Evolutionary conservation across 2,113 vertebrate genomes (phyloP), one percentile per base, ranked within the genome.

Genomic region (Plecturocebus donacophilus): DNA sequence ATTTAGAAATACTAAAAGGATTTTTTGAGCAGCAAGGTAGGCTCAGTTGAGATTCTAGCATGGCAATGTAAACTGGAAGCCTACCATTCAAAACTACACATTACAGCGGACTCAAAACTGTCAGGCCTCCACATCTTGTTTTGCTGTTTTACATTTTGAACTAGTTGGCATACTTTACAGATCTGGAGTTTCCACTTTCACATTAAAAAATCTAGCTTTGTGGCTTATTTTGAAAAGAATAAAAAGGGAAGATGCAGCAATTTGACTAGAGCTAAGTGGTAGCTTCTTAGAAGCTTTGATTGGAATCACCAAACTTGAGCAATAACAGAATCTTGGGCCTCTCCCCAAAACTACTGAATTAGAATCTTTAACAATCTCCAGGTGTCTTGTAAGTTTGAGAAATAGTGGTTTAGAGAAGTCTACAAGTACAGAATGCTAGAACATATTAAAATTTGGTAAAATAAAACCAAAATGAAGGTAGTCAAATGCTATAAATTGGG

Each of bases 241-340:
- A 23, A 40, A 73, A 56, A 45, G 27, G 17, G 56, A 71, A 93
- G 66, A 45, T 23, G 5, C 10, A 47, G 5, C 21, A n/a, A 71
- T 87, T 45, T 1, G 2, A 11, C 4, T 68, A 30, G 10, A 75
- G 12, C 11, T 49, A 47, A 35, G 49, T 20, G 6, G 16, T 2
- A 38, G 25, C 20, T 81, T 35, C 49, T 49, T 8, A 61, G 64
- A 5, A 6, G 10, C 40, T 73, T 42, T 56, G 35, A 42, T 7
- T 47, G 13, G 40, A 75, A 56, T 17, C 9, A 8, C 11, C 25
- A 40, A 7, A 5, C 11, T 23, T 30, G 56, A 14, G 6, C 25
- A 40, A 10, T 2, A 25, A 10, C 3, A 42, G 6, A 38, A 58
- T 8, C 2, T 11, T 38, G 14, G 4, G 1, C 2, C 2, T 6